Conservation (phyloP, 2,888 invertebrate species). For the Pogonocherus hispidulus region DNA sequence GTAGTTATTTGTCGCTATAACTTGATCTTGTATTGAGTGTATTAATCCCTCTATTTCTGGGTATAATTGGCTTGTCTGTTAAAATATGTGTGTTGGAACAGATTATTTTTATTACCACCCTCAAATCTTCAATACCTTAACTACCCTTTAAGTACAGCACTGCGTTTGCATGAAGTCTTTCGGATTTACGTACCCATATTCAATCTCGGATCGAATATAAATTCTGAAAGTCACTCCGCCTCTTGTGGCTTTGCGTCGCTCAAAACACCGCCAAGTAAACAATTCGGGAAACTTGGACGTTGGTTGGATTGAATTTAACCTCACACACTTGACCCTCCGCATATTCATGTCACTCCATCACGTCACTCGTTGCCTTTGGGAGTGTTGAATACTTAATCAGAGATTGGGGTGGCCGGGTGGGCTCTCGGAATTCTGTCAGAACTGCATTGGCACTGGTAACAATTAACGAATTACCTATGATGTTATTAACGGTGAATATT, state of each 20-base stretch:
- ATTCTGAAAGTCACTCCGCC: conserved; percentile 35
- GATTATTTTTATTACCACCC: too few species aligned
- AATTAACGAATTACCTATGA: too few species aligned
- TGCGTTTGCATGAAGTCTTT: conserved; percentile 30
- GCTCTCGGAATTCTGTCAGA: conserved; percentile 31
- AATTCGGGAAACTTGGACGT: conserved; percentile 53
- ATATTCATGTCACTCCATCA: conserved; percentile 63
- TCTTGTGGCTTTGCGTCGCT: conserved; percentile 49
- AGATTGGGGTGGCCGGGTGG: conserved; percentile 55
- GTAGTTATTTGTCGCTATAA: too few species aligned
- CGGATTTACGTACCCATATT: conserved; percentile 34
- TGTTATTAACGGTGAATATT: too few species aligned
- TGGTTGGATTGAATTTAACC: conserved; percentile 47
- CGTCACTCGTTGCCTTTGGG: conserved; percentile 51
- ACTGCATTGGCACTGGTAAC: too few species aligned
- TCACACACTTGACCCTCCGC: conserved; percentile 61
- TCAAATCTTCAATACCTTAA: too few species aligned
- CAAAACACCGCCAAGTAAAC: conserved; percentile 58
- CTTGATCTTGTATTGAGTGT: too few species aligned
- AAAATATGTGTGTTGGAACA: too few species aligned
- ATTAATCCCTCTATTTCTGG: too few species aligned
- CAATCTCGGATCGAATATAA: conserved; percentile 23
- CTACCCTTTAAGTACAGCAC: too few species aligned
- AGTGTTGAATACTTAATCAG: conserved; percentile 60
- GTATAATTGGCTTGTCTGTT: too few species aligned